phyloP scores from a whole-genome alignment of 2,113 vertebrate genomes.

The Seriola quinqueradiata region DNA sequence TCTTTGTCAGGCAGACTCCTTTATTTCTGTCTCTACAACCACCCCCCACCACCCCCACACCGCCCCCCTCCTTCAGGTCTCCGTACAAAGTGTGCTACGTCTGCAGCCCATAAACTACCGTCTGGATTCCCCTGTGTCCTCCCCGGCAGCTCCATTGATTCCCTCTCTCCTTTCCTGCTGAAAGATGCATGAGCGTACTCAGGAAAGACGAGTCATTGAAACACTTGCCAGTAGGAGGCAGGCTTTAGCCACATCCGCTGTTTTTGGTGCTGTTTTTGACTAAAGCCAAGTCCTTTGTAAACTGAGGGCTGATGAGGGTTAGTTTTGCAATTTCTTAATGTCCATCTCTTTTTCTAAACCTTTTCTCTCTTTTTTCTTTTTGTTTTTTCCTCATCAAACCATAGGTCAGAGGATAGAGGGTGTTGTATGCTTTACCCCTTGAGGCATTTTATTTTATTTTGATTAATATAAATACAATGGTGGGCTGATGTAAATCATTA shows the following conservation, averaged over 20 bases:
- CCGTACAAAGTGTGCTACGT: conserved; percentile 62
- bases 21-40: conserved; percentile 50
- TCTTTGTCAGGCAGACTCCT: conserved; percentile 56
- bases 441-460: background rate
- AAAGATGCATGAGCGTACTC: conserved; percentile 72
- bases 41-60: conserved; percentile 9
- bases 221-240: conserved; percentile 76
- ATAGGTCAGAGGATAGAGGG: background rate
- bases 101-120: conserved; percentile 70
- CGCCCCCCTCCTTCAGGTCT: conserved; percentile 31
- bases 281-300: background rate
- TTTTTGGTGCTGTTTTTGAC: background rate
- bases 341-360: too few relatives aligned
- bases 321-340: background rate
- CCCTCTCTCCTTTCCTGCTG: conserved; percentile 56
- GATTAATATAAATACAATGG: background rate
- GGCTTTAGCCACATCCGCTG: conserved; percentile 66
- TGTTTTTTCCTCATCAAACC: background rate
- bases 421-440: background rate
- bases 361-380: too few relatives aligned
- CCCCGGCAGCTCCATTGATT: conserved; percentile 72
- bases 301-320: background rate
- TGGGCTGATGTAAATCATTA: background rate
- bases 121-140: conserved; percentile 74
- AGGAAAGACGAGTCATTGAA: conserved; percentile 30